Evolutionary conservation across 2,888 invertebrate species (phyloP), one percentile per base, ranked within the genome.

Genomic region (Netelia melanura): DNA sequence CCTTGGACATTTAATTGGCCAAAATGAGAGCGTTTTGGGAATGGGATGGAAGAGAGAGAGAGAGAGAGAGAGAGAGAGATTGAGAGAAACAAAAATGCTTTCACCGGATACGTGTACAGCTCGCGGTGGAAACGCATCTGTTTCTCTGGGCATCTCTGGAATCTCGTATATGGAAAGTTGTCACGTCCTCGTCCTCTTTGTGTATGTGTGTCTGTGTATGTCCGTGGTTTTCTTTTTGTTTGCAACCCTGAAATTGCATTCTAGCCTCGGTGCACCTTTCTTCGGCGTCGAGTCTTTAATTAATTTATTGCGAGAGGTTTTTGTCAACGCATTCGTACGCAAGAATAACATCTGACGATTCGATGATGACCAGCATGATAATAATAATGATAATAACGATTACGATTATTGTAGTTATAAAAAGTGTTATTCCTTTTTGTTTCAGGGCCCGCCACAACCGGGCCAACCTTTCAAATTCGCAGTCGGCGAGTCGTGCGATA

Each of bases 401-500:
- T 98, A 98, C 8, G 38, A 38, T 38, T 38, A 38, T 38, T 38
- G 1, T 38, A 38, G 38, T 38, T 6, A 1, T 38, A 38, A 38
- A 38, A 38, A 38, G 38, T 38, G 6, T 38, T 38, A 38, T 8
- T 38, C 3, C 5, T 5, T 38, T 38, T 38, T 38, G 38, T 52
- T 71, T 72, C 54, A n/a, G 97, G 97, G 97, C 91, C 97, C 97
- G 87, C 97, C 97, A 88, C 98, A 98, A 93, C 97, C 98, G 87
- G 98, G 97, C 56, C 98, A 98, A 94, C 98, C 97, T 86, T 98
- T 98, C 94, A 98, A 98, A 95, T 98, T 98, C 94, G 98, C 98
- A 86, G 97, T 98, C 87, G 96, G 97, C 80, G 98, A 98, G 94
- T 97, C 98, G 85, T 98, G 98, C 94, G 98, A 98, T 94, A 95